Evolutionary conservation across 1,140 invertebrate genomes (phyloP), one percentile per base, ranked within the genome.

Genomic region (Temnothorax nylanderi): DNA sequence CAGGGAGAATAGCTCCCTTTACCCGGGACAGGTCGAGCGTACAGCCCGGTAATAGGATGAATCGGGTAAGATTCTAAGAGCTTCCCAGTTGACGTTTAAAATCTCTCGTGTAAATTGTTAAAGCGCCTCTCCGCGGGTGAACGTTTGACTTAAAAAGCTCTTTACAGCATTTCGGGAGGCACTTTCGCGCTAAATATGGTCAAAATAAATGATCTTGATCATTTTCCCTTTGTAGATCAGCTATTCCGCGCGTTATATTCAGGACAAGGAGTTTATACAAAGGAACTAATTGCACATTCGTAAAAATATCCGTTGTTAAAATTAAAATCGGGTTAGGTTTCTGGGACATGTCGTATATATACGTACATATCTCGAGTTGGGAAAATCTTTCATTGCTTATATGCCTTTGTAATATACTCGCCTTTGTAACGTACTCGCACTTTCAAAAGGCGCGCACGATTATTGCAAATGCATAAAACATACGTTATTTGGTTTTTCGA

Each of bases 31-130:
- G 89, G 89, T 90, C 89, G 84, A 88, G 65, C 88, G 89, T 78
- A 51, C 44, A 75, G 44, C 72, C 41, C 75, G 41, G 62, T 90
- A 88, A 90, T 90, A 88, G 76, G 81, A 90, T 86, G 76, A 90
- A 90, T 90, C 34, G 89, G 49, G 62, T 77, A 82, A 90, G 67
- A 78, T 86, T 88, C 88, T 77, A 88, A 89, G 85, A 76, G 75
- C 77, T 76, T 71, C 74, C 69, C 67, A 41, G 65, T 80, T 75
- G 80, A 72, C 76, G 54, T 41, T 90, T 80, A 77, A 90, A 88
- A 84, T 90, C 88, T 49, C 13, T 62, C 58, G 51, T 72, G 69
- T 88, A 90, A 88, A 90, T 82, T 60, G 80, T 78, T 37, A 62
- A 75, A 56, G 78, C 64, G 51, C 32, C 54, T 58, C 67, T 58